Evolutionary conservation across 2,113 vertebrate genomes (phyloP).

Genomic region (Formicarius rufipectus): DNA sequence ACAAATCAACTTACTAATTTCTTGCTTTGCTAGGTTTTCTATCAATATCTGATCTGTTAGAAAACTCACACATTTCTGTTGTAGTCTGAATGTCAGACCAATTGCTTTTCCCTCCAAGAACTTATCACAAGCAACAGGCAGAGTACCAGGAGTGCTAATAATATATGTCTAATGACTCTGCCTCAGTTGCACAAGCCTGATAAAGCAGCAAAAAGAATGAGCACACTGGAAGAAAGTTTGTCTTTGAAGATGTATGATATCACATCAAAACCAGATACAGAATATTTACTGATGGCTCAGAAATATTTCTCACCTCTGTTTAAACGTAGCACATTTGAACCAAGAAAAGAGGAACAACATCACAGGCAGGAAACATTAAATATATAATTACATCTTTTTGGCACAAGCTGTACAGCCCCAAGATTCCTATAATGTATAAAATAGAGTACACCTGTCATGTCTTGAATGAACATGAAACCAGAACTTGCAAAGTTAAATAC

Average conservation of each 20-base stretch:
- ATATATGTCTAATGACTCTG: background rate
- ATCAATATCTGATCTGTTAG: background rate
- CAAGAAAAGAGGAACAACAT: slow-evolving; percentile 53
- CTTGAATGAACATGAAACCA: slow-evolving; percentile 56
- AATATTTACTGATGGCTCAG: slow-evolving; percentile 58
- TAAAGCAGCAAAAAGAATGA: background rate
- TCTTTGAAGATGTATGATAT: slow-evolving; percentile 36
- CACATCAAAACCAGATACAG: background rate
- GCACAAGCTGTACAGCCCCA: background rate
- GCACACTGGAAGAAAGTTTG: background rate
- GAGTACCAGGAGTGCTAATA: background rate
- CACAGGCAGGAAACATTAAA: slow-evolving; percentile 69
- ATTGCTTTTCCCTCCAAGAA: background rate
- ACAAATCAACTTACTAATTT: background rate
- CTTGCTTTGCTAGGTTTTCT: background rate
- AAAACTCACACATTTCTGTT: background rate
- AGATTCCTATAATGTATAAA: slow-evolving; percentile 45
- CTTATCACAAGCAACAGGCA: background rate
- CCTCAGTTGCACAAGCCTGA: background rate
- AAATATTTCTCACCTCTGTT: slow-evolving; percentile 70
- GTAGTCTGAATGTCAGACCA: background rate
- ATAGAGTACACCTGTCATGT: slow-evolving; percentile 36
- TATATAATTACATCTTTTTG: slow-evolving; percentile 62
- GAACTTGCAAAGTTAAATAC: slow-evolving; percentile 58
- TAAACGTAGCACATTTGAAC: slow-evolving; percentile 63